A percentile compares a stretch with the other conserved stretches of the same genome.
phyloP scores from a whole-genome alignment of 2,113 vertebrate genomes.

The Sinocyclocheilus anophthalmus region DNA sequence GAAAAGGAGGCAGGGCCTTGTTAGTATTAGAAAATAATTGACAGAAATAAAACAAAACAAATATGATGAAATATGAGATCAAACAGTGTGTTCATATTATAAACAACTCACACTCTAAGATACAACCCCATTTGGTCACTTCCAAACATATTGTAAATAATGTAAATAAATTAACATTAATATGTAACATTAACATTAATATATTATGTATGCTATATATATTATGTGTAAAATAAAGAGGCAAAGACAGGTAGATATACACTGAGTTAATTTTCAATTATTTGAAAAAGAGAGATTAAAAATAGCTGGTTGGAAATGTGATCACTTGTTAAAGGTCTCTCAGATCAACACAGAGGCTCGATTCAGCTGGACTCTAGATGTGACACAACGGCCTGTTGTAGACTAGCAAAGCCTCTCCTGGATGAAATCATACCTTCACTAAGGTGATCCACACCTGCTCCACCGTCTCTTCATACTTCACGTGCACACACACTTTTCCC shows the following conservation, averaged over 20 bases:
- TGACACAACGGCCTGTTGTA: conserved; percentile 68
- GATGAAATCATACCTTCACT: conserved; percentile 83
- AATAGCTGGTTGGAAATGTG: conserved; percentile 52
- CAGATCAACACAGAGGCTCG: conserved; percentile 61
- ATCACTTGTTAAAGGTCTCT: conserved; percentile 17
- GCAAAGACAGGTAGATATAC: neutral
- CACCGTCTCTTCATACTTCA: conserved; percentile 85
- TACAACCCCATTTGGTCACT: neutral
- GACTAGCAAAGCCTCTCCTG: conserved; percentile 17
- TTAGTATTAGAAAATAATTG: neutral
- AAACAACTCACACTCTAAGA: neutral
- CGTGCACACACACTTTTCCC: conserved; percentile 86
- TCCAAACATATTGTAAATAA: neutral
- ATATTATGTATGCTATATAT: neutral
- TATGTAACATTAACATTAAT: neutral
- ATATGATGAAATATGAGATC: neutral
- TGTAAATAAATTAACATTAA: neutral
- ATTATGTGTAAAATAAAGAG: neutral
- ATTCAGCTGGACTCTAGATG: conserved; percentile 57
- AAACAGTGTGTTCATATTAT: neutral
- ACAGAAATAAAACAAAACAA: neutral
- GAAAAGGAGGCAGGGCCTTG: neutral
- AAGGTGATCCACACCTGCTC: conserved; percentile 98
- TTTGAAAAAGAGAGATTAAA: conserved; percentile 54
- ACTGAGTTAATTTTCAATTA: neutral